Evolutionary conservation across 2,797 vertebrate species (phyloP).

Genomic region (Enteromius treurensis): DNA sequence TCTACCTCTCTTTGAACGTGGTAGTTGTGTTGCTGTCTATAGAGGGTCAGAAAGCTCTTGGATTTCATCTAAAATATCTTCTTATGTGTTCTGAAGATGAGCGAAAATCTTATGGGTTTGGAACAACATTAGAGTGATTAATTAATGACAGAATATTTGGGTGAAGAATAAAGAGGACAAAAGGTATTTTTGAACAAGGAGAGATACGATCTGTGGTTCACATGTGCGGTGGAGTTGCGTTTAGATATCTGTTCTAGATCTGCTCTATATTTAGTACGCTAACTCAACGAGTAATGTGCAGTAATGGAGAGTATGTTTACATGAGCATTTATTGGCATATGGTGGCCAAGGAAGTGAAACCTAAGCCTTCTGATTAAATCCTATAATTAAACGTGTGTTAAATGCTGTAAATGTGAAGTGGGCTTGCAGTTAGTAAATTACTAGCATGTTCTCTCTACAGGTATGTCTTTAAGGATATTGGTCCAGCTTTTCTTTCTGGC

Average conservation of each 20-base stretch:
- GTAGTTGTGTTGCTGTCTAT: not conserved
- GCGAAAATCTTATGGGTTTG: not conserved
- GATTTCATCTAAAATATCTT: not conserved
- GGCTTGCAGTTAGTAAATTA: not conserved
- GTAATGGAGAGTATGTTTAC: conserved; percentile 19
- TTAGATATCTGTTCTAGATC: conserved; percentile 56
- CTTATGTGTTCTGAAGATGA: not conserved
- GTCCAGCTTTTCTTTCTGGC: conserved; percentile 91
- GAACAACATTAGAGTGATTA: not conserved
- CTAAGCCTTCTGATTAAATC: not conserved
- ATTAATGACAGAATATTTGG: not conserved
- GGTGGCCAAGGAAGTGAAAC: not conserved
- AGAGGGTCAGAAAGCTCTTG: not conserved
- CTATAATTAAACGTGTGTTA: not conserved
- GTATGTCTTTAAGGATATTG: conserved; percentile 87
- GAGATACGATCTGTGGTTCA: not conserved
- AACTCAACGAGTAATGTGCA: not conserved
- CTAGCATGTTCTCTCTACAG: not conserved
- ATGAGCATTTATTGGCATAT: conserved; percentile 5
- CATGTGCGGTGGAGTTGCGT: not conserved
- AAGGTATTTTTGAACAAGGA: not conserved
- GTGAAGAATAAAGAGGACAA: not conserved
- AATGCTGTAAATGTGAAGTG: not conserved
- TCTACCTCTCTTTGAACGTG: not conserved
- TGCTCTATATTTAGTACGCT: conserved; percentile 38